Percentiles rank a stretch among this genome's conserved stretches.
Conservation (phyloP, 2,888 invertebrate species). For the Himalopsyche kuldschensis region DNA sequence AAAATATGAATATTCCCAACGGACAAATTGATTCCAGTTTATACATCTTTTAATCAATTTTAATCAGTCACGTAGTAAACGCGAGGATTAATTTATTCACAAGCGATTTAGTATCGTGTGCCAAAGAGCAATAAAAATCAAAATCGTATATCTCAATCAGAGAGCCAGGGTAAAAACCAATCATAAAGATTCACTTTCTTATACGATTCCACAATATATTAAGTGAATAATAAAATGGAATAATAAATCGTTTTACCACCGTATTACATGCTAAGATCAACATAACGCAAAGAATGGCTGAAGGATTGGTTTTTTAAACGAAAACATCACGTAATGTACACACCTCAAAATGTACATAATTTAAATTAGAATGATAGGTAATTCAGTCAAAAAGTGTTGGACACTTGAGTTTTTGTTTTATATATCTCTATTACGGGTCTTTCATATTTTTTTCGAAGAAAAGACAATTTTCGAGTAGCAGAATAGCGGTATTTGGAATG, state of each 20-base stretch:
- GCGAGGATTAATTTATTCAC: background rate
- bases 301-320: too few relatives aligned
- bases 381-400: too few relatives aligned
- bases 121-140: background rate
- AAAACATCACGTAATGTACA: too few relatives aligned
- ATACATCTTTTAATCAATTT: background rate
- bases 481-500: too few relatives aligned
- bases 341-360: too few relatives aligned
- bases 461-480: too few relatives aligned
- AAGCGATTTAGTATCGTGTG: background rate
- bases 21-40: background rate
- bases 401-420: too few relatives aligned
- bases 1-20: background rate
- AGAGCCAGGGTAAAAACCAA: background rate
- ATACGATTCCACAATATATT: background rate
- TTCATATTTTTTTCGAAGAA: too few relatives aligned
- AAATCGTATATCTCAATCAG: background rate
- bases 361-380: too few relatives aligned
- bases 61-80: background rate
- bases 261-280: background rate
- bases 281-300: background rate
- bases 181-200: constrained; percentile 24
- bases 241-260: background rate
- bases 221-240: background rate
- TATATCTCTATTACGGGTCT: too few relatives aligned